phyloP scores from a whole-genome alignment of 2,888 invertebrate genomes.

The Nasonovia ribisnigri region DNA sequence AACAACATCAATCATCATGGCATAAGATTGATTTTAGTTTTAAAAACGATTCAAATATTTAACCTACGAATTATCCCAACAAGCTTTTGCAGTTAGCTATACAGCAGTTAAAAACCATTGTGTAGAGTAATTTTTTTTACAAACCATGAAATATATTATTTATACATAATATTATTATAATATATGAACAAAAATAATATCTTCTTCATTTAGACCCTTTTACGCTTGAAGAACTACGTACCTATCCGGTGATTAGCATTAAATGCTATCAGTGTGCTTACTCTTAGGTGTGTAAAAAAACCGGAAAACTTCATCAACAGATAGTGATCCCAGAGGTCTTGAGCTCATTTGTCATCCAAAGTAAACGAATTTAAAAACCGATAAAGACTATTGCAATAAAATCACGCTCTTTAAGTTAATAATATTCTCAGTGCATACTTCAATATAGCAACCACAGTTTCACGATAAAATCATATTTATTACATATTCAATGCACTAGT shows the following conservation, averaged over 20 bases:
- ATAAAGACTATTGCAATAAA: slow-evolving; percentile 21
- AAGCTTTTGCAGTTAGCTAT: background rate
- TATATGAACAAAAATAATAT: background rate
- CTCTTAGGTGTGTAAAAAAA: slow-evolving; percentile 8
- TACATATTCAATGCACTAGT: slow-evolving; percentile 24
- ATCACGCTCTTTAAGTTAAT: slow-evolving; percentile 7
- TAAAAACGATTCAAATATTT: background rate
- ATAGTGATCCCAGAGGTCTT: slow-evolving; percentile 32
- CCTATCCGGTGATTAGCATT: slow-evolving; percentile 47
- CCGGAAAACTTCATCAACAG: slow-evolving; percentile 58
- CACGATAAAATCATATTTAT: slow-evolving; percentile 23
- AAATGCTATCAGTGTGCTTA: slow-evolving; percentile 41
- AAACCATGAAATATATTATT: background rate
- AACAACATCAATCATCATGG: background rate
- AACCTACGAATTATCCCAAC: background rate
- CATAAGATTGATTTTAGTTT: background rate
- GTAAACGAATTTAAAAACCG: slow-evolving; percentile 47
- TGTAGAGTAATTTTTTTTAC: background rate
- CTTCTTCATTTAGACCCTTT: slow-evolving; percentile 9
- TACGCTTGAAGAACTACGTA: background rate
- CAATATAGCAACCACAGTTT: background rate
- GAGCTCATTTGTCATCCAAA: slow-evolving; percentile 58
- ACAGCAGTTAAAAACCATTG: background rate
- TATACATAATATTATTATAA: background rate
- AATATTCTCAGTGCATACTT: background rate